Conservation (phyloP, 2,797 vertebrate genomes). For the Todus mexicanus region DNA sequence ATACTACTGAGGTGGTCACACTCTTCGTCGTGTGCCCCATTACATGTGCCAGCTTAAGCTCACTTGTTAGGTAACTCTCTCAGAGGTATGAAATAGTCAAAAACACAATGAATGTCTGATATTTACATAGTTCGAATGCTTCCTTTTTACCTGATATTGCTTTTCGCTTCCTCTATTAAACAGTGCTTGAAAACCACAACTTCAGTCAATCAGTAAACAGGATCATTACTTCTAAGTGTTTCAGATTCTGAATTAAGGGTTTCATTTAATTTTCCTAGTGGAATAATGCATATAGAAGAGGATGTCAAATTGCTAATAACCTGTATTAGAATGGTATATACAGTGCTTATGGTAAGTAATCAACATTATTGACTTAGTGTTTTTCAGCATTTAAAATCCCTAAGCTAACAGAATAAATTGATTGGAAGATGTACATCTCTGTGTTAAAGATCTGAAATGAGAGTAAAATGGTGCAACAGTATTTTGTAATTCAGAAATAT, state of each 20-base stretch:
- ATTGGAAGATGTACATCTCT: slow-evolving; percentile 56
- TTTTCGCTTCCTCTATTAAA: slow-evolving; percentile 73
- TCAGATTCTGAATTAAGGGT: slow-evolving; percentile 72
- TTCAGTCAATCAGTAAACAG: slow-evolving; percentile 75
- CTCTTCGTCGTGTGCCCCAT: too few relatives aligned
- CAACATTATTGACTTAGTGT: slow-evolving; percentile 76
- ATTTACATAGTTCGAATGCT: slow-evolving; percentile 29
- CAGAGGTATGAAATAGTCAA: slow-evolving; percentile 32
- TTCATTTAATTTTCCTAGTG: slow-evolving; percentile 76
- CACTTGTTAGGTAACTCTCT: slow-evolving; percentile 2
- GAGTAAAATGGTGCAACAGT: slow-evolving; percentile 24
- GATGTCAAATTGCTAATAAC: slow-evolving; percentile 76
- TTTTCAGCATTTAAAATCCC: slow-evolving; percentile 68
- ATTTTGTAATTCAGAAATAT: slow-evolving; percentile 58
- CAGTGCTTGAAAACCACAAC: slow-evolving; percentile 69
- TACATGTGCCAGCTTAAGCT: too few relatives aligned
- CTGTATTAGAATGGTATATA: slow-evolving; percentile 67
- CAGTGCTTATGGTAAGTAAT: slow-evolving; percentile 73
- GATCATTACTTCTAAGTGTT: slow-evolving; percentile 75
- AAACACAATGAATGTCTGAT: slow-evolving; percentile 36
- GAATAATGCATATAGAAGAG: slow-evolving; percentile 77
- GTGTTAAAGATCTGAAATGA: slow-evolving; percentile 63
- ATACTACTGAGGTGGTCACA: neutral
- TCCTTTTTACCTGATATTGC: slow-evolving; percentile 51
- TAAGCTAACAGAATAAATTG: slow-evolving; percentile 72